These are phyloP conservation scores for Felis catus DNA, from an alignment of 2,113 vertebrate species.

Conservation along the genomic window DNA sequence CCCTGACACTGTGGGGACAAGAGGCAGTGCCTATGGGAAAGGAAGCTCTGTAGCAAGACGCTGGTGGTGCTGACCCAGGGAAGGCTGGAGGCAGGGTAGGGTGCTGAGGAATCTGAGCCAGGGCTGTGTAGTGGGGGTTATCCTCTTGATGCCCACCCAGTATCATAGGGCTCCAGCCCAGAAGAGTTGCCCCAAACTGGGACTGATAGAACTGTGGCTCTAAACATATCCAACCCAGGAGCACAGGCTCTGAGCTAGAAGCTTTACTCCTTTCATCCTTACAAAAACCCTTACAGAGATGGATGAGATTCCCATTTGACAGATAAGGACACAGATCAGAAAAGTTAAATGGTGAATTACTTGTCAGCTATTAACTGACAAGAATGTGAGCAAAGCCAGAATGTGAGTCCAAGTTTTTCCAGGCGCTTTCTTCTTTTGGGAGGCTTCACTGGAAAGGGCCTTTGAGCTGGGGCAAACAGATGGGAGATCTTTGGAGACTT, in stretches of 20 bases:
- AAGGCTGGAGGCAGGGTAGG: fast-evolving
- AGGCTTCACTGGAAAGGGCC: background rate
- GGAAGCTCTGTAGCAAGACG: background rate
- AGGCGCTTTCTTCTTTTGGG: background rate
- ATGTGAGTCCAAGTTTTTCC: background rate
- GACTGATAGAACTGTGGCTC: background rate
- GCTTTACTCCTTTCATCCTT: background rate
- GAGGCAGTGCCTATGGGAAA: background rate
- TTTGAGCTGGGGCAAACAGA: background rate
- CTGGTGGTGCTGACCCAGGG: background rate
- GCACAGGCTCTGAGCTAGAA: background rate
- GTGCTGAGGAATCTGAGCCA: too few relatives aligned
- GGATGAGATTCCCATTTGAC: background rate
- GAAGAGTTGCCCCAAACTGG: background rate
- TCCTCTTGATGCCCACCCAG: fast-evolving
- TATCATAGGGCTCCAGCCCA: background rate
- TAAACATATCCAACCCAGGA: background rate
- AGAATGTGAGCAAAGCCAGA: background rate
- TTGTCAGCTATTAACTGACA: background rate
- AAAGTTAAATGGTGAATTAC: background rate
- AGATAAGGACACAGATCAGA: background rate
- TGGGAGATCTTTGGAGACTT: background rate
- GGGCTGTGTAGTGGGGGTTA: background rate
- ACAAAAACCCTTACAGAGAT: background rate
- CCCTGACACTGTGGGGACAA: too few relatives aligned